phyloP scores from a whole-genome alignment of 2,888 invertebrate species.

The Drosophila neonasuta region DNA sequence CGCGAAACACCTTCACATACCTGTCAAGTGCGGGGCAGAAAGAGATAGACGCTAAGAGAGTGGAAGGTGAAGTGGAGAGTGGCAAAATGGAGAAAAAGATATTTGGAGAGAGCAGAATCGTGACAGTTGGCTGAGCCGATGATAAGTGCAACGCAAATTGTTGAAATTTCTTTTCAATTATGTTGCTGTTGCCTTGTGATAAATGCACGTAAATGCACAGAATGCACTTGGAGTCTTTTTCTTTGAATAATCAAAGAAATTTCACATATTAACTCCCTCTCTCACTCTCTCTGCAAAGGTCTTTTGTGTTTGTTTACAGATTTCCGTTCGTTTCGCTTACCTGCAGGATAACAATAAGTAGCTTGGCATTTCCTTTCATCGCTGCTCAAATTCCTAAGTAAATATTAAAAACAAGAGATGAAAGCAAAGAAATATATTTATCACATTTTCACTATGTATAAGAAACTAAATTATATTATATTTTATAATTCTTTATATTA shows the following conservation, averaged over 20 bases:
- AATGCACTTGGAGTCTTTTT: constrained; percentile 36
- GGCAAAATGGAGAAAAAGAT: constrained; percentile 2
- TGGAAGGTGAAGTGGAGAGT: not conserved
- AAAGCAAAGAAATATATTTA: not conserved
- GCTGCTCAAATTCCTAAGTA: constrained; percentile 23
- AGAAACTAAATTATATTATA: too few relatives aligned
- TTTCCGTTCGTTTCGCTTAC: constrained; percentile 35
- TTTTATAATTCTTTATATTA: too few relatives aligned
- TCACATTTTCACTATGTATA: not conserved
- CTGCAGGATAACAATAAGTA: constrained; percentile 58
- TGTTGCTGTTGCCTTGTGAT: constrained; percentile 47
- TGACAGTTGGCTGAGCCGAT: constrained; percentile 51
- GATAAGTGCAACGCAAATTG: constrained; percentile 69
- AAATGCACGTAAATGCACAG: constrained; percentile 45
- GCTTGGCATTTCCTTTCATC: constrained; percentile 20
- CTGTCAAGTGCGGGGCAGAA: not conserved
- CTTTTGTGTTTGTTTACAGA: not conserved
- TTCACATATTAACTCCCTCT: constrained; percentile 48
- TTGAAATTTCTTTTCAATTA: constrained; percentile 73
- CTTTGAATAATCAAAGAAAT: constrained; percentile 50
- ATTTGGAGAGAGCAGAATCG: constrained; percentile 46
- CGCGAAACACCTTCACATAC: constrained; percentile 22
- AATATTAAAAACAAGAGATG: constrained; percentile 18
- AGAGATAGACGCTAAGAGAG: not conserved
- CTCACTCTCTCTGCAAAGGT: not conserved